These are phyloP conservation scores for Fregata magnificens DNA, from an alignment of 2,113 vertebrate species.

Conservation along the genomic window DNA sequence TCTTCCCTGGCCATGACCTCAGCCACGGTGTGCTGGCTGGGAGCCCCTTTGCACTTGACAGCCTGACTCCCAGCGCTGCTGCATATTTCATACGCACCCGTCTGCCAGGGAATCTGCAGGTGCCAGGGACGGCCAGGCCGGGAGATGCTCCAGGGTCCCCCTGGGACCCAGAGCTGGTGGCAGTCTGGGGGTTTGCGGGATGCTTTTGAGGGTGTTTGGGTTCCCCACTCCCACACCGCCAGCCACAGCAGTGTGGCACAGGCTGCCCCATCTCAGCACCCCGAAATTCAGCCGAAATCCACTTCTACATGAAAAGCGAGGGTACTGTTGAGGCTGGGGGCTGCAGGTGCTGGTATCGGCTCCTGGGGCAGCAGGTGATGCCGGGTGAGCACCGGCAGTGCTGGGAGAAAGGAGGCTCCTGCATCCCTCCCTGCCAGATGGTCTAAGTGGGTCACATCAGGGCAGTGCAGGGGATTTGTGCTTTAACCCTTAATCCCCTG, in stretches of 20 bases:
- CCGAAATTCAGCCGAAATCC: background rate
- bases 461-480: conserved; percentile 65
- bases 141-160: background rate
- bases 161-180: background rate
- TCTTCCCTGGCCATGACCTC: background rate
- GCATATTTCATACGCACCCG: accelerated
- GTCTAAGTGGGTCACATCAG: conserved; percentile 71
- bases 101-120: accelerated
- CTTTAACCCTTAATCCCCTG: conserved; percentile 72
- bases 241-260: background rate
- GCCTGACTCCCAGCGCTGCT: background rate
- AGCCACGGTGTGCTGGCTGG: accelerated
- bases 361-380: background rate
- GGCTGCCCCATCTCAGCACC: background rate
- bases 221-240: background rate
- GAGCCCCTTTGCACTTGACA: accelerated
- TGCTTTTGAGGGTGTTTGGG: background rate
- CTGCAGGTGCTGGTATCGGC: background rate
- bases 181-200: accelerated
- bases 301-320: accelerated
- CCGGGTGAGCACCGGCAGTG: background rate
- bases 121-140: accelerated
- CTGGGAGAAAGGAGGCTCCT: background rate
- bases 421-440: conserved; percentile 71
- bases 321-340: background rate